Conservation (phyloP, 2,888 invertebrate genomes). For the Caenorhabditis wallacei region DNA sequence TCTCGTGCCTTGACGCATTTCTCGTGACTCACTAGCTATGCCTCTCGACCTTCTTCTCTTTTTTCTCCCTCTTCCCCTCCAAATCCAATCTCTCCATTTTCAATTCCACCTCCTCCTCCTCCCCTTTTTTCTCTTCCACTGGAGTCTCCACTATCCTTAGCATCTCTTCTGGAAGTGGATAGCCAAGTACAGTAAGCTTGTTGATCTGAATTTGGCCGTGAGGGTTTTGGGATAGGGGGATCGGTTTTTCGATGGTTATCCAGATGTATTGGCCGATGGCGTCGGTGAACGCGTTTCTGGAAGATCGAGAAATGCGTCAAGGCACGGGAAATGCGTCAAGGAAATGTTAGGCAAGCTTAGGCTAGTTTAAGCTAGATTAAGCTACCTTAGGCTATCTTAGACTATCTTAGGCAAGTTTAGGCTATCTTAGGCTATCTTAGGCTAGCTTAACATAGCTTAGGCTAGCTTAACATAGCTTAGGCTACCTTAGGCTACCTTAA, state of each 20-base stretch:
- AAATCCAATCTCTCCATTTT: constrained; percentile 23
- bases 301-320: neutral
- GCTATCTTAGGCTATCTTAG: too few relatives aligned
- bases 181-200: constrained; percentile 67
- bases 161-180: constrained; percentile 65
- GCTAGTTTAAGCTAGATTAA: too few relatives aligned
- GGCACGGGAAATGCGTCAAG: too few relatives aligned
- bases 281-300: constrained; percentile 75
- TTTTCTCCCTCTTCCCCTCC: constrained; percentile 10
- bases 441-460: too few relatives aligned
- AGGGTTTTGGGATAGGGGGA: constrained; percentile 64
- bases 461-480: too few relatives aligned
- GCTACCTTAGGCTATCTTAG: too few relatives aligned
- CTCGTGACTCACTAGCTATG: constrained; percentile 63
- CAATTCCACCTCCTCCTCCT: constrained; percentile 8
- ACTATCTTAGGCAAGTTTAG: too few relatives aligned
- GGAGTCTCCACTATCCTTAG: neutral
- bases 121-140: constrained; percentile 4
- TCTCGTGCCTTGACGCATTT: too few relatives aligned
- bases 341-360: too few relatives aligned
- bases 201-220: constrained; percentile 62
- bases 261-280: constrained; percentile 78
- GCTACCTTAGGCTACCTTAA: too few relatives aligned
- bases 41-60: constrained; percentile 49
- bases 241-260: constrained; percentile 75